These are phyloP conservation scores for Fratercula arctica DNA, from an alignment of 2,797 vertebrate species.

Conservation along the genomic window DNA sequence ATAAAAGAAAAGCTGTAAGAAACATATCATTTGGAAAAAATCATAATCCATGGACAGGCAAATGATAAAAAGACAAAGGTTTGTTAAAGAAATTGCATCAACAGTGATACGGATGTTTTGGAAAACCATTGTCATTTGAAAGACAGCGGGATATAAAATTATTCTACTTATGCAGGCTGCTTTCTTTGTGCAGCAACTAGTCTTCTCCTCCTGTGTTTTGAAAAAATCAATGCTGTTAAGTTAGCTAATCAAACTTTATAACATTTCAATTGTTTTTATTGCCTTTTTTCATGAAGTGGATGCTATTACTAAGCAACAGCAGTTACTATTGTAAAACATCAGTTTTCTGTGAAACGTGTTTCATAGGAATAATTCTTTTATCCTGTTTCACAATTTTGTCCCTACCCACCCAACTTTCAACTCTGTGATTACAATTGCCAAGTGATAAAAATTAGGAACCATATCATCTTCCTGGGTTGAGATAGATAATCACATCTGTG, in stretches of 20 bases:
- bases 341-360: not conserved
- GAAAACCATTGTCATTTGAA: not conserved
- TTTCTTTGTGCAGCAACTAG: not conserved
- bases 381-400: not conserved
- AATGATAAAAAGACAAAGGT: not conserved
- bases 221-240: not conserved
- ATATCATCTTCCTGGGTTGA: not conserved
- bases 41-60: fast-evolving
- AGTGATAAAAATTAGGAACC: not conserved
- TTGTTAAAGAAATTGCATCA: not conserved
- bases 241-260: not conserved
- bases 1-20: not conserved
- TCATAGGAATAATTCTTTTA: not conserved
- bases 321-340: not conserved
- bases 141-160: not conserved
- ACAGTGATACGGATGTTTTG: not conserved
- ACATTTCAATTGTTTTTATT: not conserved
- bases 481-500: not conserved
- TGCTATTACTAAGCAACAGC: not conserved
- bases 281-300: not conserved
- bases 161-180: not conserved
- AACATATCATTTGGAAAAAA: not conserved
- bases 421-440: not conserved
- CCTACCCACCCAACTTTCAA: not conserved
- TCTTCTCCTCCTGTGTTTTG: not conserved